A percentile compares a stretch with the other conserved stretches of the same genome.
Conservation (phyloP, 2,888 invertebrate genomes). For the Lithophane ornitopus region DNA sequence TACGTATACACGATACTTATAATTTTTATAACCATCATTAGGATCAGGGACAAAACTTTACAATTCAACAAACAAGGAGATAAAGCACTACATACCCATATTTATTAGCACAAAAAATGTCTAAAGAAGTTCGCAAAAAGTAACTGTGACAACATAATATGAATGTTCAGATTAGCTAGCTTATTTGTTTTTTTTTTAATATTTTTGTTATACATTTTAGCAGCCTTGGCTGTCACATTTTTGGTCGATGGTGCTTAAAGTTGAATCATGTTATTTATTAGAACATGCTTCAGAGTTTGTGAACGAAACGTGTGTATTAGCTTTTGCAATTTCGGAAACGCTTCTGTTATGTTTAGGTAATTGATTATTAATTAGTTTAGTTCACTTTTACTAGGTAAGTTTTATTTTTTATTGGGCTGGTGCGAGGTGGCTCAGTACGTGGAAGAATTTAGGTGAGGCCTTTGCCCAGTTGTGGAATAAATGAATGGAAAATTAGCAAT, state of each 20-base stretch:
- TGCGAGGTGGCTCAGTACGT: neutral
- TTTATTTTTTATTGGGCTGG: neutral
- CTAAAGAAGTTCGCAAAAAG: slow-evolving; percentile 18
- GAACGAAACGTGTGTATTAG: slow-evolving; percentile 11
- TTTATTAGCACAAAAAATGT: slow-evolving; percentile 18
- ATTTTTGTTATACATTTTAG: slow-evolving; percentile 15
- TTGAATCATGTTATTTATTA: slow-evolving; percentile 25
- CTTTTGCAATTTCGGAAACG: neutral
- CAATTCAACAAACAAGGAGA: slow-evolving; percentile 23
- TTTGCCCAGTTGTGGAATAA: neutral
- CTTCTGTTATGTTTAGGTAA: neutral
- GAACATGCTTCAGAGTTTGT: slow-evolving; percentile 7
- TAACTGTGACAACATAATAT: neutral
- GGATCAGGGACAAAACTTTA: neutral
- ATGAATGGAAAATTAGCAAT: neutral
- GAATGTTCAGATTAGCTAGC: neutral
- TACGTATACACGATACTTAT: neutral
- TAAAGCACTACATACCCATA: neutral
- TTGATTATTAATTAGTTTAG: neutral
- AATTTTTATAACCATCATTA: slow-evolving; percentile 5
- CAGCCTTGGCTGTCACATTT: slow-evolving; percentile 17
- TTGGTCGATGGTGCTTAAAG: slow-evolving; percentile 35
- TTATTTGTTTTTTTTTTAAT: neutral
- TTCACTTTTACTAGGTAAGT: neutral
- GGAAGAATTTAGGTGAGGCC: neutral